A percentile compares a stretch with the other conserved stretches of the same genome.
phyloP scores from a whole-genome alignment of 2,113 vertebrate species.

The Microcebus murinus region DNA sequence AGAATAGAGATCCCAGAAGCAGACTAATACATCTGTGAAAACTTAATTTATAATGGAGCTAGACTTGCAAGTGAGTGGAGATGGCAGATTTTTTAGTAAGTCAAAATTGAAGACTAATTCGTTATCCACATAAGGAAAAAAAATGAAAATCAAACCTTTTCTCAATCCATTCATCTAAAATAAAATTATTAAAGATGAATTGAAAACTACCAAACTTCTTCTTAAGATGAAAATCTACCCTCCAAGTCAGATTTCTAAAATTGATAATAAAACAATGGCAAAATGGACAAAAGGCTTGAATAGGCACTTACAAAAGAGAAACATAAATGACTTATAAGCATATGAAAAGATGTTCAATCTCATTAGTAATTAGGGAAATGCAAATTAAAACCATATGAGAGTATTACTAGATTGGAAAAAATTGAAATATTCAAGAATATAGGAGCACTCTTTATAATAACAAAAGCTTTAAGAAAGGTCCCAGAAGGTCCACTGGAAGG shows the following conservation, averaged over 20 bases:
- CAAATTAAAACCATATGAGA: neutral
- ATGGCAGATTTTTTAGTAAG: neutral
- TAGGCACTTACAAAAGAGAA: neutral
- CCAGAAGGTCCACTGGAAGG: neutral
- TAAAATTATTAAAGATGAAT: neutral
- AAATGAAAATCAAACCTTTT: neutral
- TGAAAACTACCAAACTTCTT: neutral
- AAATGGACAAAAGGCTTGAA: neutral
- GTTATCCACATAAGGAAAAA: neutral
- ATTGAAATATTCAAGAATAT: slow-evolving; percentile 5
- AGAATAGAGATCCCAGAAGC: neutral
- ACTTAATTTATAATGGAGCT: neutral
- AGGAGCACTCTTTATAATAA: neutral
- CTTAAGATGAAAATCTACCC: neutral
- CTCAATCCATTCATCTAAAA: neutral
- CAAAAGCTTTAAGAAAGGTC: neutral
- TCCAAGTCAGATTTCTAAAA: neutral
- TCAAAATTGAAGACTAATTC: neutral
- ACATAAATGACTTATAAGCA: neutral
- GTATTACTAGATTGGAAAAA: neutral
- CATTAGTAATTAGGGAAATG: neutral
- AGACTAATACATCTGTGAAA: neutral
- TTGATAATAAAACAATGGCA: neutral
- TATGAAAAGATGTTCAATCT: neutral
- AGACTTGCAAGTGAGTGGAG: neutral